Conservation (phyloP, 2,797 vertebrate genomes). For the Peromyscus eremicus region DNA sequence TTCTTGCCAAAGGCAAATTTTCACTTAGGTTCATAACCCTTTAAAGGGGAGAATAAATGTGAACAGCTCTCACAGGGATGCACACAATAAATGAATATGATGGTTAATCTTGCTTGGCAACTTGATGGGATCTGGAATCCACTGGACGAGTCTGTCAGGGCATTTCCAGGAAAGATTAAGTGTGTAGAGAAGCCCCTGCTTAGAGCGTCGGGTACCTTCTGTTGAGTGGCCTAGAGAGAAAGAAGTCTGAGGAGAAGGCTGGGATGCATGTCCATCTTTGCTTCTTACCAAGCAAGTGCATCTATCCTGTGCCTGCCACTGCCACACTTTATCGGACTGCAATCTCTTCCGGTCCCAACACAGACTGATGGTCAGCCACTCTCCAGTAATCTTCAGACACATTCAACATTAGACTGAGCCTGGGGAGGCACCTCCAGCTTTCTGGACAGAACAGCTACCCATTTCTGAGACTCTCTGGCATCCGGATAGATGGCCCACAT, state of each 20-base stretch:
- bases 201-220: background rate
- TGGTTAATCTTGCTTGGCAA: background rate
- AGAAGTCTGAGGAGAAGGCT: background rate
- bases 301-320: background rate
- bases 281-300: background rate
- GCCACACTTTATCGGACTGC: accelerated
- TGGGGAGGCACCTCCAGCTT: background rate
- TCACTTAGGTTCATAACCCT: background rate
- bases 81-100: no score
- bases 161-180: background rate
- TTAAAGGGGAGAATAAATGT: background rate
- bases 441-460: background rate
- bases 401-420: background rate
- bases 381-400: background rate
- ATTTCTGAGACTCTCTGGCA: background rate
- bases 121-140: background rate
- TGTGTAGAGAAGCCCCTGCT: background rate
- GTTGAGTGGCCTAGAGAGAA: background rate
- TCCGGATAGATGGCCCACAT: no score
- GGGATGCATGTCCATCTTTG: background rate
- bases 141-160: background rate
- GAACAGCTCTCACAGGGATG: background rate
- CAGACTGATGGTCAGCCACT: background rate
- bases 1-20: background rate
- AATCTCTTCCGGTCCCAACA: background rate